Percentiles rank a stretch among this genome's conserved stretches.
Conservation (phyloP, 2,113 vertebrate genomes). For the Ictalurus punctatus region DNA sequence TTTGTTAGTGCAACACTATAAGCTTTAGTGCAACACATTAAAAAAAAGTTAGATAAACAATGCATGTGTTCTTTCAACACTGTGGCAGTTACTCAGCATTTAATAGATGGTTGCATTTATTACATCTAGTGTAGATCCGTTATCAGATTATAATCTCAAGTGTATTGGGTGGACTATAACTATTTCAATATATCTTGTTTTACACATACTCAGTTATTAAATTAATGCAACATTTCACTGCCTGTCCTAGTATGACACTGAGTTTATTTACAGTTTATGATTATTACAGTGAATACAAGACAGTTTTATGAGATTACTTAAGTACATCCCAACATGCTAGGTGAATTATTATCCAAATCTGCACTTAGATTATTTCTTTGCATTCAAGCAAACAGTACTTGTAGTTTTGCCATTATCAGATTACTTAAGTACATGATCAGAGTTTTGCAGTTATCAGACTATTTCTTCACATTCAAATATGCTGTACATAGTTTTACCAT, state of each 20-base stretch:
- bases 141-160: background rate
- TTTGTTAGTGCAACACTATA: background rate
- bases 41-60: background rate
- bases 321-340: background rate
- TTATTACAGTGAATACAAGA: background rate
- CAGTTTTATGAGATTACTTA: background rate
- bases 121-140: background rate
- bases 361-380: background rate
- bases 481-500: background rate
- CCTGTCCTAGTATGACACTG: too few species aligned
- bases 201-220: background rate
- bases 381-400: too few species aligned
- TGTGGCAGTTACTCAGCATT: background rate
- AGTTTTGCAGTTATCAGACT: background rate
- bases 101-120: background rate
- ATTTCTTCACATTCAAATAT: background rate
- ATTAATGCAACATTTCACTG: background rate
- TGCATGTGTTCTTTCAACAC: background rate
- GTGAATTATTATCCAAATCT: background rate
- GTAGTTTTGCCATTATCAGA: background rate
- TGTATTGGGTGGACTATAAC: background rate
- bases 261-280: background rate
- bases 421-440: background rate
- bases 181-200: background rate
- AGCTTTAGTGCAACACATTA: background rate